These are phyloP conservation scores for Hemiprocne comata DNA, from an alignment of 2,113 vertebrate species.

Conservation along the genomic window DNA sequence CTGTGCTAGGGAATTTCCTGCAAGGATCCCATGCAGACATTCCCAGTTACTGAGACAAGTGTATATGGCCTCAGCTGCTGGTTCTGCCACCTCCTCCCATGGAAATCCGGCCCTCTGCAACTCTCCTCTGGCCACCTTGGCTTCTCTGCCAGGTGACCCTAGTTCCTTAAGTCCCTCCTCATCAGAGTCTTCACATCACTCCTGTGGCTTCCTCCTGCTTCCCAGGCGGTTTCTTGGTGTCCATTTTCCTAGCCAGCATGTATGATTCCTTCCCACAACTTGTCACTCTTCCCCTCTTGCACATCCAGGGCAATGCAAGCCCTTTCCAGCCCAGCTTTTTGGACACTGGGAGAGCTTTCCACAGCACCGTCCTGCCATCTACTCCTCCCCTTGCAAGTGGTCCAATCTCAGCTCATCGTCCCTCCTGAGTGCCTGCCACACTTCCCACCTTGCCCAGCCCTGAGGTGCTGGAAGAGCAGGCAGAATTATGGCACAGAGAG, in stretches of 20 bases:
- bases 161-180: neutral
- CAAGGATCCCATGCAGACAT: neutral
- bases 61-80: neutral
- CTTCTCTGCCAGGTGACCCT: neutral
- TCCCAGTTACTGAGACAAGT: neutral
- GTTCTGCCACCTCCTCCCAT: neutral
- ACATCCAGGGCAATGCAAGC: neutral
- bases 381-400: neutral
- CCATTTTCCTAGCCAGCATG: neutral
- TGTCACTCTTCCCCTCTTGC: neutral
- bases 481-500: neutral
- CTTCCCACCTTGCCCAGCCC: neutral
- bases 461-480: neutral
- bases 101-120: neutral
- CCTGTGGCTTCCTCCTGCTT: neutral
- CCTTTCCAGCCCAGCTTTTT: neutral
- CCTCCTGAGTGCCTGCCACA: neutral
- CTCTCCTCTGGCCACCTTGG: neutral
- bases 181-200: neutral
- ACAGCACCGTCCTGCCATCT: fast-evolving
- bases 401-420: neutral
- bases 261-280: fast-evolving
- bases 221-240: neutral
- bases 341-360: neutral
- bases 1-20: neutral